phyloP scores from a whole-genome alignment of 2,888 invertebrate species.

The Tineola bisselliella region DNA sequence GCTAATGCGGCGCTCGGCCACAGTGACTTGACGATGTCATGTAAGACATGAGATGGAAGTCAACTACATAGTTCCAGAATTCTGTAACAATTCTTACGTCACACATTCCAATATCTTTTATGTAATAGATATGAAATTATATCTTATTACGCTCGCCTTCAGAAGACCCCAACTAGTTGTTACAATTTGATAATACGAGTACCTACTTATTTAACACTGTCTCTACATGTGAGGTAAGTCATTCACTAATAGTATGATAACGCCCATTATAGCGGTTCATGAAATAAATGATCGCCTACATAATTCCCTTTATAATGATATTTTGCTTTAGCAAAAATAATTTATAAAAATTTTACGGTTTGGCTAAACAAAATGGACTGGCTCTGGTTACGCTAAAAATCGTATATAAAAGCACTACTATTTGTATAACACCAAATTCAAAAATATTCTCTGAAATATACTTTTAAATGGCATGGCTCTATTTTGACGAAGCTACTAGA shows the following conservation, averaged over 20 bases:
- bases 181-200: not conserved
- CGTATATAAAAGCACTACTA: constrained; percentile 64
- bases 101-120: not conserved
- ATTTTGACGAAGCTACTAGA: constrained; percentile 58
- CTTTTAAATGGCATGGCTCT: constrained; percentile 52
- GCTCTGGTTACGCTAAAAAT: constrained; percentile 54
- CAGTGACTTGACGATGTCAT: not conserved
- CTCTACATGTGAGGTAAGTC: not conserved
- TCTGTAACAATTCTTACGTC: constrained; percentile 23
- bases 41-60: constrained; percentile 22
- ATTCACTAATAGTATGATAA: not conserved
- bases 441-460: constrained; percentile 63
- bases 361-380: constrained; percentile 66
- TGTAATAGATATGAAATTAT: not conserved
- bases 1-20: not conserved
- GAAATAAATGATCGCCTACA: constrained; percentile 15
- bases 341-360: constrained; percentile 50
- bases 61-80: constrained; percentile 45
- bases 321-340: constrained; percentile 29
- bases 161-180: not conserved
- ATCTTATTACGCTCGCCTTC: not conserved
- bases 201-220: not conserved
- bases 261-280: not conserved
- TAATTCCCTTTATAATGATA: not conserved
- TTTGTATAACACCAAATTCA: constrained; percentile 60